Conservation (phyloP, 2,888 invertebrate genomes). For the Himalopsyche japonica region DNA sequence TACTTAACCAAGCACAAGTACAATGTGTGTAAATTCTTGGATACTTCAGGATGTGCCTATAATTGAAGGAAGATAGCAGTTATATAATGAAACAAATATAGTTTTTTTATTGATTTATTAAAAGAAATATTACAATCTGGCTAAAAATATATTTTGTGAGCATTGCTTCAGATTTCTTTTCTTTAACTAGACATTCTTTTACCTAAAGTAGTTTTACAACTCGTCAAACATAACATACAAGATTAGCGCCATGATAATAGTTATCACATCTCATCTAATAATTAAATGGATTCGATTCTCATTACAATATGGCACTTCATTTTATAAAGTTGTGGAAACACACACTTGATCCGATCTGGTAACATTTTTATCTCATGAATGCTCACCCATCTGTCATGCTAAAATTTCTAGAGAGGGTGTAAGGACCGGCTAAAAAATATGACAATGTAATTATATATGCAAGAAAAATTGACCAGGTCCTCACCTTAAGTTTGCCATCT, state of each 20-base stretch:
- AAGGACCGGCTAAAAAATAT: no score
- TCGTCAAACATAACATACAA: not conserved
- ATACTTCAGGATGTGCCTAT: no score
- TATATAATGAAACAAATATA: not conserved
- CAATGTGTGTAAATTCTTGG: no score
- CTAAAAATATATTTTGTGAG: slow-evolving; percentile 20
- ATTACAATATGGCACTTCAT: not conserved
- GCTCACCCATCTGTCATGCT: no score
- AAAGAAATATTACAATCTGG: slow-evolving; percentile 13
- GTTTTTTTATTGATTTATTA: slow-evolving; percentile 8
- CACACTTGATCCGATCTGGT: no score
- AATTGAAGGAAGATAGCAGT: not conserved
- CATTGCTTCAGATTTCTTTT: slow-evolving; percentile 13
- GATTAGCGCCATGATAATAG: not conserved
- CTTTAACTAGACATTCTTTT: not conserved
- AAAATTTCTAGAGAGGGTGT: no score
- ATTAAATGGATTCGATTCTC: not conserved
- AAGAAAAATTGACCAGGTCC: no score
- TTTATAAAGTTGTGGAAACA: no score
- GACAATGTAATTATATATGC: no score
- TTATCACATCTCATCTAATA: not conserved
- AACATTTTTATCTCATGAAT: no score
- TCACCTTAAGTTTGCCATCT: no score
- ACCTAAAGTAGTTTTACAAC: not conserved
- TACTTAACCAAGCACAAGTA: no score